Base-by-base conservation (phyloP, 2,888 invertebrate species). In the Drosophila tanythrix region DNA sequence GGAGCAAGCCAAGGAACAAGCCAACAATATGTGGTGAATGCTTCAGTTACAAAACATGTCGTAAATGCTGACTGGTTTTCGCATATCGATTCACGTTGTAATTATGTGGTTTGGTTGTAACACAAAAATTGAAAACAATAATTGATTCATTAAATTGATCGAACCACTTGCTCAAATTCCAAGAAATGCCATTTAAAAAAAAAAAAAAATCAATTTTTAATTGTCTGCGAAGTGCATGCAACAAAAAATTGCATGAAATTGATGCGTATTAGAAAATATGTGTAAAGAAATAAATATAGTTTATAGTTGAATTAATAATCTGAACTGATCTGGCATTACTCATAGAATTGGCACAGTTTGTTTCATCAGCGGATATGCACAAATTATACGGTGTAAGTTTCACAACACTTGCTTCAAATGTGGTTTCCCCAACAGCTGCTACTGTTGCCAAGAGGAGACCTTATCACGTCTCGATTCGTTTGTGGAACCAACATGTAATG, bases 131-230 rank as follows among this genome's bases (percentile, higher is more conserved):
- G 5, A 33, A 18, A 73, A 50, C 51, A 57, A 59, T 58, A 81
- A 83, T 57, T 36, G 63, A 61, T 71, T 67, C 29, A 66, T 67
- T 7, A 62, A 68, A 52, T 46, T 53, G 27, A 43, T 50, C 76
- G 55, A 81, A 70, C 50, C 64, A 76, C 68, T 60, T 69, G 71
- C 60, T 65, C 81, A 78, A 46, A 69, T 80, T 89, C 85, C 88
- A 89, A 79, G 88, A 82, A 79, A 81, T 65, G 57, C 75, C 79
- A 85, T 89, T 89, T 59, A 78, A 43, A 68, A 63, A 31, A 43
- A 68, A 63, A 31, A 68, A 61, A 51, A 48, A 43, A 57, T n/a
- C n/a, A n/a, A 59, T 31, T 55, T 18, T 31, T 2, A 51, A 11
- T 40, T 66, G 61, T 77, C 35, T 46, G 13, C 46, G 25, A 63